Evolutionary conservation across 2,888 invertebrate genomes (phyloP), one percentile per base, ranked within the genome.

Genomic region (Barypeithes pellucidus): DNA sequence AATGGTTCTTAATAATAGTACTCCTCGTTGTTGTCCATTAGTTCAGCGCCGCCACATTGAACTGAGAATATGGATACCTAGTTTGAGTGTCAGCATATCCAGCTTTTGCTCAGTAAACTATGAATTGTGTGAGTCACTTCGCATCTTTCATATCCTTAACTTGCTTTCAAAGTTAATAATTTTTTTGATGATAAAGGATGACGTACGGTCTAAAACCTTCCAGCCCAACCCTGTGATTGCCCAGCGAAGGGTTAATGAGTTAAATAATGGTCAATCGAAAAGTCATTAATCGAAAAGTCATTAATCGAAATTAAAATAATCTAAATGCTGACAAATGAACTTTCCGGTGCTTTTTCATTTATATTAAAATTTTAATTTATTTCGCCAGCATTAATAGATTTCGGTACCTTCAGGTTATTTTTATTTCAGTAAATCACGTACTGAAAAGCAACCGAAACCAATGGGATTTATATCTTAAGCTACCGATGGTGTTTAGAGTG

Each of bases 311-410:
- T 71, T 75, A 72, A 68, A 75, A 76, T 74, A 68, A 72, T 72
- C 65, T 73, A 72, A 73, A 76, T 73, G 54, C 76, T 70, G 76
- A 76, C 73, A 71, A 76, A 73, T 76, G 73, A 76, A 67, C 71
- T 43, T 62, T 33, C 41, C 41, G 20, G n/a, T 16, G 39, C n/a
- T 39, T 14, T 41, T 22, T 18, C 54, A 59, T 39, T 24, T 18
- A 59, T 57, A 43, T 43, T 67, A 45, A 36, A 65, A 65, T 8
- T 52, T 39, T 39, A 16, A 45, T 33, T 63, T 47, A 50, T 20
- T 63, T 63, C 18, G 47, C 33, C 43, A 43, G 43, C 16, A n/a
- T 33, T 62, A 63, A 63, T 47, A 29, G 47, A 47, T 63, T 63
- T 47, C 16, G 16, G 47, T 47, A n/a, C 33, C n/a, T n/a, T n/a